Base-by-base conservation (phyloP, 2,888 invertebrate species). In the Uropetala carovei region DNA sequence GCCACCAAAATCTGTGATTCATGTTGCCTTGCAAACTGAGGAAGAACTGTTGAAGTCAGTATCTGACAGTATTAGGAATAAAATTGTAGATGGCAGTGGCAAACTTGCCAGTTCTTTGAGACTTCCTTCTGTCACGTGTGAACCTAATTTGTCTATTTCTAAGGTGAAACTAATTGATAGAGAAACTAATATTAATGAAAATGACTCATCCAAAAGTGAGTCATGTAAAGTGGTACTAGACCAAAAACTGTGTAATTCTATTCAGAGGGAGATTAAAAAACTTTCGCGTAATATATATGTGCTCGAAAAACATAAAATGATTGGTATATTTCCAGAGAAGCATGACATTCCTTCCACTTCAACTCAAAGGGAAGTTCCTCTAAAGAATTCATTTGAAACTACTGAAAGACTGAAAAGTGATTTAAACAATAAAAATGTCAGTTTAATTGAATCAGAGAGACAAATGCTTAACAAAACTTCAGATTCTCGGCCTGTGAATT, bases 301-400 rank as follows among this genome's bases (percentile, higher is more conserved):
- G 64, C 89, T 89, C 43, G 43, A 89, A 8, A 89, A 64, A 60
- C 89, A 89, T 64, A 89, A 60, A 89, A 68, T 89, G 89, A 89
- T 64, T 89, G 89, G 64, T 64, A 30, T 89, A 64, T 18, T 64
- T 89, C 27, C 59, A 64, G 89, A 89, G 43, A 89, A 64, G n/a
- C 30, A 43, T 43, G 30, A 43, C 16, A 5, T 18, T 89, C 64
- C 27, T 43, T 64, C 89, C 18, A 68, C n/a, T 64, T 43, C 89
- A 43, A 43, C n/a, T 16, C 89, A 89, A 68, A n/a, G 64, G 43
- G 27, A 27, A 75, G 27, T 75, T 75, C 75, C 13, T 27, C 16
- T 22, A 10, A 27, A 14, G 27, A 89, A 89, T 18, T 60, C 60
- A 43, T 89, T 89, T 64, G 89, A 89, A 56, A 18, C n/a, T 10